Conservation (phyloP, 1,140 invertebrate genomes). For the Heliconius congener region DNA sequence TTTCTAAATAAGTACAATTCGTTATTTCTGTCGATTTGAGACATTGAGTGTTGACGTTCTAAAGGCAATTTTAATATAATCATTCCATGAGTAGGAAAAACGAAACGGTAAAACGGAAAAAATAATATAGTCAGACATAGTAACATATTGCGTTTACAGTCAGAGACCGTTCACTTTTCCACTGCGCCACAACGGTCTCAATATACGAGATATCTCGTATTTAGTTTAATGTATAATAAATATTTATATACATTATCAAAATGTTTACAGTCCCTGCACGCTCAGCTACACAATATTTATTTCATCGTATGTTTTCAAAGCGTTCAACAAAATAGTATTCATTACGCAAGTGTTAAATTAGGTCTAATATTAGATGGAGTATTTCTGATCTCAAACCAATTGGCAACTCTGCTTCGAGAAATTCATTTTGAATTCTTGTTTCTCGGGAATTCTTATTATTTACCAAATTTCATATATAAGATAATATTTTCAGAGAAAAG, state of each 20-base stretch:
- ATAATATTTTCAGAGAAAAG: neutral
- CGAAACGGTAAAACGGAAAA: too few species aligned
- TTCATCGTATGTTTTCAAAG: conserved; percentile 23
- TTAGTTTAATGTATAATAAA: neutral
- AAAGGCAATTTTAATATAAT: too few species aligned
- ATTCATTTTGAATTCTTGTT: neutral
- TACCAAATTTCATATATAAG: neutral
- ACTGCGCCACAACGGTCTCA: too few species aligned
- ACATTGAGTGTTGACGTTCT: too few species aligned
- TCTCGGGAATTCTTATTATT: neutral
- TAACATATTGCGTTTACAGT: too few species aligned
- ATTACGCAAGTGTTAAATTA: conserved; percentile 19
- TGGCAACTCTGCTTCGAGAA: neutral
- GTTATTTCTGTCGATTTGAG: too few species aligned
- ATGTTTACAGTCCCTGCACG: neutral
- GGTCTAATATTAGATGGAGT: conserved; percentile 14
- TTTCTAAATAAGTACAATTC: too few species aligned
- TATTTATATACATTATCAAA: neutral
- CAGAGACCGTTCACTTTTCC: too few species aligned
- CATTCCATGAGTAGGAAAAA: too few species aligned
- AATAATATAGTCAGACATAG: too few species aligned
- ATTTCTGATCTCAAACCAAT: neutral
- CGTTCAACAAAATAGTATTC: conserved; percentile 14
- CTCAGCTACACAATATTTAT: conserved; percentile 19
- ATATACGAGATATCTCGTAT: too few species aligned